A percentile compares a stretch with the other conserved stretches of the same genome.
These are phyloP conservation scores for Conus canariensis DNA, from an alignment of 2,888 invertebrate genomes.

Conservation along the genomic window DNA sequence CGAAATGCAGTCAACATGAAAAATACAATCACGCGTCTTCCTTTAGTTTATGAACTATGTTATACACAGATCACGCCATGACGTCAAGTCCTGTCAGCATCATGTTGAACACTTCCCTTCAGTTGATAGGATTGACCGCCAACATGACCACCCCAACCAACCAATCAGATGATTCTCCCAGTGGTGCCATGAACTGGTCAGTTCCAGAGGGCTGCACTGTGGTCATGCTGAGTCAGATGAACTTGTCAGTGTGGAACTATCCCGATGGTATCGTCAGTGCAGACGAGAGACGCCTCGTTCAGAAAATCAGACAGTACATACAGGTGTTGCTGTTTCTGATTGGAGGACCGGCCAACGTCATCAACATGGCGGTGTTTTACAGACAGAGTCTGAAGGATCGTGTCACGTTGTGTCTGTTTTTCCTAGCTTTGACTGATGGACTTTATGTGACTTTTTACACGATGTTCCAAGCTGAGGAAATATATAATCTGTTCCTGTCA, in stretches of 20 bases:
- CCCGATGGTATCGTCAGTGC: not conserved
- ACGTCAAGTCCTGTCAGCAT: no score
- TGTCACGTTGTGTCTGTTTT: constrained; percentile 4
- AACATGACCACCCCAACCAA: no score
- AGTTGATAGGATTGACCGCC: no score
- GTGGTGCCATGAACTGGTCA: not conserved
- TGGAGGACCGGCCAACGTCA: not conserved
- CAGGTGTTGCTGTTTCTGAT: not conserved
- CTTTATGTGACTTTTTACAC: not conserved
- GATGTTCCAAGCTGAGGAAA: not conserved
- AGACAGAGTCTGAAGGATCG: constrained; percentile 11
- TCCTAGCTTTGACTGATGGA: not conserved
- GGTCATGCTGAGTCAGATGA: not conserved
- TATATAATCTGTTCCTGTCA: not conserved
- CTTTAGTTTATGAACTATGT: no score
- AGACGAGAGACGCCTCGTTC: not conserved
- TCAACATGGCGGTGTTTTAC: constrained; percentile 24
- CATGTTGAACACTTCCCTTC: no score
- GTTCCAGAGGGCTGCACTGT: not conserved
- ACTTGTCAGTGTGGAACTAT: not conserved
- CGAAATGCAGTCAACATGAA: no score
- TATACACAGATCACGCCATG: no score
- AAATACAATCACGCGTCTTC: no score
- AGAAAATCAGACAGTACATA: not conserved
- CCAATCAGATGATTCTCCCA: no score